These are phyloP conservation scores for Dasyornis broadbenti DNA, from an alignment of 2,113 vertebrate genomes.

Conservation along the genomic window DNA sequence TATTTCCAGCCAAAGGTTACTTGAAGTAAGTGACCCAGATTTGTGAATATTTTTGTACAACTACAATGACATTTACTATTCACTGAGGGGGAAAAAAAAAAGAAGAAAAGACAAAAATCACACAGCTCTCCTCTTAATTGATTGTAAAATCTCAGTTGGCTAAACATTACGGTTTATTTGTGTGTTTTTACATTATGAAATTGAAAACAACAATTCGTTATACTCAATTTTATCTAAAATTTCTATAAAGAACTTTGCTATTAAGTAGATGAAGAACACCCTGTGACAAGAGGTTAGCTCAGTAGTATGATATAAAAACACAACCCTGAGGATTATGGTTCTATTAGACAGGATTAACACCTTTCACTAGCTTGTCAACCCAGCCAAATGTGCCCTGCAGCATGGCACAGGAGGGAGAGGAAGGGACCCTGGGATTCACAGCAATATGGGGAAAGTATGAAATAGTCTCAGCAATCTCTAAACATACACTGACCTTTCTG, in stretches of 20 bases:
- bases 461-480: slow-evolving; percentile 9
- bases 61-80: slow-evolving; percentile 12
- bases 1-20: slow-evolving; percentile 26
- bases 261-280: slow-evolving; percentile 36
- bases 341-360: slow-evolving; percentile 58
- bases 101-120: no score
- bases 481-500: slow-evolving; percentile 44
- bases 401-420: neutral
- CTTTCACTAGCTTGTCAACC: slow-evolving; percentile 52
- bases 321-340: slow-evolving; percentile 11
- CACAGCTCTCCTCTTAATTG: neutral
- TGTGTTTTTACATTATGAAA: neutral
- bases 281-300: slow-evolving; percentile 38
- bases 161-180: neutral
- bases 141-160: neutral
- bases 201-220: neutral
- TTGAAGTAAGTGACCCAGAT: slow-evolving; percentile 32
- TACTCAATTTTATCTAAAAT: slow-evolving; percentile 23
- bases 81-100: neutral
- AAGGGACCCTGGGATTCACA: slow-evolving; percentile 9
- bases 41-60: slow-evolving; percentile 18
- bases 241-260: slow-evolving; percentile 39
- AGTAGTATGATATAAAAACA: slow-evolving; percentile 28
- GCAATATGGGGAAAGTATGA: neutral
- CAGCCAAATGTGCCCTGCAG: slow-evolving; percentile 52